phyloP scores from a whole-genome alignment of 2,797 vertebrate species.

The Catamblyrhynchus diadema region DNA sequence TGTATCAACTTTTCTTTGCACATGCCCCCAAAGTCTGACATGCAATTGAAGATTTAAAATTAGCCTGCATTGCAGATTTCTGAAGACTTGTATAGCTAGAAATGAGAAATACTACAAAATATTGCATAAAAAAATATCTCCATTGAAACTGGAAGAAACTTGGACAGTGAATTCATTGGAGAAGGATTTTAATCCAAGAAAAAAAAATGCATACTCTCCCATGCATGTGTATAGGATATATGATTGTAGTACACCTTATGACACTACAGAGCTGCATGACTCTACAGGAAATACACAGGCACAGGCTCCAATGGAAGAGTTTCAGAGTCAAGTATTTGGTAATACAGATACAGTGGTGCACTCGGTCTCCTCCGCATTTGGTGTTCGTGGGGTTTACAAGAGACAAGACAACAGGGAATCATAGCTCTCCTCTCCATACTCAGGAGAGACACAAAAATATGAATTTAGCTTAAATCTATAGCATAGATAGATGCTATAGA shows the following conservation, averaged over 20 bases:
- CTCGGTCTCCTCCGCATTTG: not conserved
- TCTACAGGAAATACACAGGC: not conserved
- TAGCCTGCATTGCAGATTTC: not conserved
- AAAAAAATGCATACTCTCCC: not conserved
- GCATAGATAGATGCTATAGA: too few species aligned
- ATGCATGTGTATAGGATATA: too few species aligned
- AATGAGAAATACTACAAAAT: not conserved
- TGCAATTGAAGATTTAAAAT: not conserved
- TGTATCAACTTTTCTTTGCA: not conserved
- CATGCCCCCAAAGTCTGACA: not conserved
- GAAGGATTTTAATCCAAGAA: not conserved
- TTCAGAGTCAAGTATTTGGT: not conserved
- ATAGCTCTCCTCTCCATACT: not conserved
- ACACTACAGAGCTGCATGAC: not conserved
- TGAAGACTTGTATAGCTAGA: not conserved
- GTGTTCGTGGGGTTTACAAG: not conserved
- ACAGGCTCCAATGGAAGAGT: not conserved
- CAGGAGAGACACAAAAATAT: not conserved
- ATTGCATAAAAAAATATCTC: not conserved
- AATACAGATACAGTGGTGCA: rapidly evolving
- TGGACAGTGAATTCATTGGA: not conserved
- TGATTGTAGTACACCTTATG: not conserved
- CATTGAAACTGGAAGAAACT: not conserved
- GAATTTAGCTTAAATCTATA: not conserved
- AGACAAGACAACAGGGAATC: not conserved